phyloP scores from a whole-genome alignment of 2,888 invertebrate genomes.

The Callimorpha dominula region DNA sequence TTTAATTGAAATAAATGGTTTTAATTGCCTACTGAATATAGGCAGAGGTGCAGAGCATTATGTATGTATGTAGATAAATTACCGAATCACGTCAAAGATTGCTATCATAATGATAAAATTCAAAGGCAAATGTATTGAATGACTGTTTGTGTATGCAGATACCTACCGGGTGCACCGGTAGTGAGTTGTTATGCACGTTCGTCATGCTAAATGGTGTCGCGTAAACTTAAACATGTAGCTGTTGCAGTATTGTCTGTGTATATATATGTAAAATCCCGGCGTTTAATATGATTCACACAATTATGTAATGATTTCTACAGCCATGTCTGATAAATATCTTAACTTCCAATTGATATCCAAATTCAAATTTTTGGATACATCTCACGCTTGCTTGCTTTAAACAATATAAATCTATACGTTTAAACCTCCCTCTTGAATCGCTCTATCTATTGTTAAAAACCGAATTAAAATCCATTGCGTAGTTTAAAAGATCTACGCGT shows the following conservation, averaged over 20 bases:
- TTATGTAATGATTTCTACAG: background rate
- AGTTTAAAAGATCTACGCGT: too few relatives aligned
- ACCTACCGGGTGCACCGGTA: conserved; percentile 30
- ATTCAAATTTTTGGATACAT: background rate
- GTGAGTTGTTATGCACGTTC: conserved; percentile 44
- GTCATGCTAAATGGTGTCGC: conserved; percentile 46
- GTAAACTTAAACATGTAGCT: conserved; percentile 14
- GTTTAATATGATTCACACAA: conserved; percentile 3
- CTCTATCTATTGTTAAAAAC: too few relatives aligned
- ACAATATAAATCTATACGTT: too few relatives aligned
- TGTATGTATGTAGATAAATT: too few relatives aligned
- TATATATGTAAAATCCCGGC: conserved; percentile 18
- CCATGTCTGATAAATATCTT: background rate
- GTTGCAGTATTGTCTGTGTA: conserved; percentile 31
- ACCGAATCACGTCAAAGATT: too few relatives aligned
- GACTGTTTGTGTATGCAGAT: conserved; percentile 12
- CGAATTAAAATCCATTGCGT: too few relatives aligned
- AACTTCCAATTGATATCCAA: background rate
- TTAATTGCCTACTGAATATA: too few relatives aligned
- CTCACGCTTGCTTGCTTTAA: background rate
- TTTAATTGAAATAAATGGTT: too few relatives aligned
- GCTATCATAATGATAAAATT: background rate
- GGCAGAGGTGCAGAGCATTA: too few relatives aligned
- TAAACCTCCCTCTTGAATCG: too few relatives aligned
- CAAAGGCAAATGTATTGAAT: conserved; percentile 3